phyloP scores from a whole-genome alignment of 2,888 invertebrate species.

The Folsomia manolachei region DNA sequence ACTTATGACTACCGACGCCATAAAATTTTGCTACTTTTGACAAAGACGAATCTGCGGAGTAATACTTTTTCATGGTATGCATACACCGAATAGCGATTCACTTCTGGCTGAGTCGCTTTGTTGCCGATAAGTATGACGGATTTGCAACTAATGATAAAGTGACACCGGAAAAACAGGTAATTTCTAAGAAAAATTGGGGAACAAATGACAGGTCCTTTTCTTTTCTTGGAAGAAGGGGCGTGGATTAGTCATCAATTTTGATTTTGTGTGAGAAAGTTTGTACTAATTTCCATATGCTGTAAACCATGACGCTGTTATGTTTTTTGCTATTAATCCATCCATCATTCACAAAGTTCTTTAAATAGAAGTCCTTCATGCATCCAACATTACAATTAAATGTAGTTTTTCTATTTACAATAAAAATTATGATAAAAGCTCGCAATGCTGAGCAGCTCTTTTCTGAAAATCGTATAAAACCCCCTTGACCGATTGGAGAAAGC shows the following conservation, averaged over 20 bases:
- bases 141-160: constrained; percentile 5
- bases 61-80: not conserved
- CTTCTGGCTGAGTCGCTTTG: not conserved
- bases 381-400: too few relatives aligned
- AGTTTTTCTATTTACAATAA: too few relatives aligned
- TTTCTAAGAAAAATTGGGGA: not conserved
- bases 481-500: too few relatives aligned
- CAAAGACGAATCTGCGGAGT: constrained; percentile 15
- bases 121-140: constrained; percentile 12
- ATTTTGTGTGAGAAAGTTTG: too few relatives aligned
- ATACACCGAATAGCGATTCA: not conserved
- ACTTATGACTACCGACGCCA: not conserved
- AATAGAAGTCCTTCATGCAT: too few relatives aligned
- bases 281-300: too few relatives aligned
- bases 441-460: too few relatives aligned
- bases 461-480: too few relatives aligned
- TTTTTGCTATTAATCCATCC: too few relatives aligned
- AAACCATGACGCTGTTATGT: too few relatives aligned
- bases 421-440: too few relatives aligned
- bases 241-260: not conserved
- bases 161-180: not conserved
- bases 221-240: not conserved
- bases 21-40: constrained; percentile 14
- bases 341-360: too few relatives aligned
- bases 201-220: not conserved